A percentile compares a stretch with the other conserved stretches of the same genome.
Conservation (phyloP, 1,140 invertebrate genomes). For the Heliconius hermathena region DNA sequence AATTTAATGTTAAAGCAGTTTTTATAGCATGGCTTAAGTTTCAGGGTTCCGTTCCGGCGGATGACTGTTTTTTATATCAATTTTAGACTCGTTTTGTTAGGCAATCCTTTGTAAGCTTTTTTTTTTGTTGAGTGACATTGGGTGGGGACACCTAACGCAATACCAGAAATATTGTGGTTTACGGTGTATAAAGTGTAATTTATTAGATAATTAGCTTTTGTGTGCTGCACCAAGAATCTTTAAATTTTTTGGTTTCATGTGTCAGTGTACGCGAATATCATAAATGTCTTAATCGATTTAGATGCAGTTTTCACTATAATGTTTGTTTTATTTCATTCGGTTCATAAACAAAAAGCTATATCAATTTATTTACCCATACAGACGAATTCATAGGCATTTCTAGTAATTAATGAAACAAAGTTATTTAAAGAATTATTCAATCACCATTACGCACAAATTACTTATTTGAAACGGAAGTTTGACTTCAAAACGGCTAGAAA, state of each 20-base stretch:
- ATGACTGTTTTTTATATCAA: background rate
- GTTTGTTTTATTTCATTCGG: too few relatives aligned
- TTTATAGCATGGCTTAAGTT: background rate
- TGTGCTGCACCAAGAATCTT: too few relatives aligned
- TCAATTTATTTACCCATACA: too few relatives aligned
- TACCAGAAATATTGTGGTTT: background rate
- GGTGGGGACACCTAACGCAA: background rate
- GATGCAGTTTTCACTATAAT: too few relatives aligned
- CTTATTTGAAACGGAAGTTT: background rate
- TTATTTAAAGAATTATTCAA: background rate
- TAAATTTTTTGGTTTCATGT: too few relatives aligned
- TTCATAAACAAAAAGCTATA: too few relatives aligned
- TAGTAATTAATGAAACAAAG: background rate
- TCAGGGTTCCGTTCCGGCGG: conserved; percentile 2
- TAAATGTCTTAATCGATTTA: too few relatives aligned
- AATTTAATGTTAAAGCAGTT: background rate
- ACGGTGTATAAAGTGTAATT: background rate
- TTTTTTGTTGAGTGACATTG: background rate
- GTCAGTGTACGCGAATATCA: too few relatives aligned
- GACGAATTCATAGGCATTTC: background rate
- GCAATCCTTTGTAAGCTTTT: background rate
- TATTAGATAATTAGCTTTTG: too few relatives aligned
- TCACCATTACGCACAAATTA: background rate
- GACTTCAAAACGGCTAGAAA: conserved; percentile 7
- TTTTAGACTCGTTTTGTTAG: background rate